These are phyloP conservation scores for Microcaecilia unicolor DNA, from an alignment of 2,797 vertebrate species.

Conservation along the genomic window DNA sequence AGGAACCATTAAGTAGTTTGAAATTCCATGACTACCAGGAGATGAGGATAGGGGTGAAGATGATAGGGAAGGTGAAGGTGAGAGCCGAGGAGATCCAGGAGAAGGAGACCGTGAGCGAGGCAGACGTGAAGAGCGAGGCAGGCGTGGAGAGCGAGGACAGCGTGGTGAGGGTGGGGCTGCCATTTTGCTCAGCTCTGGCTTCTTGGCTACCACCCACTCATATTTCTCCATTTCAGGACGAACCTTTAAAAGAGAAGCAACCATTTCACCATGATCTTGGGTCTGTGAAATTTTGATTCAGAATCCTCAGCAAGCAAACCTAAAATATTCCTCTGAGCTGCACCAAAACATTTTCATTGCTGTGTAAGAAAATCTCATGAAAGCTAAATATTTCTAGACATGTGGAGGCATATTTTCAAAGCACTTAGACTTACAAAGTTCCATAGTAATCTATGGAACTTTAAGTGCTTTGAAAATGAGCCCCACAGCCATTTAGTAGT, in stretches of 20 bases:
- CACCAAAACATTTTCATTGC: no score
- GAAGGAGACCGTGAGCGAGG: slow-evolving; percentile 25
- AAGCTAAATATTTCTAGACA: no score
- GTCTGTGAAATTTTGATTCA: no score
- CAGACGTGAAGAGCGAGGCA: slow-evolving; percentile 19
- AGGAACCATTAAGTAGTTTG: slow-evolving; percentile 41
- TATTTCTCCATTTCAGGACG: slow-evolving; percentile 66
- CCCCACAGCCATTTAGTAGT: no score
- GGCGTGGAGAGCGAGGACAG: slow-evolving; percentile 20
- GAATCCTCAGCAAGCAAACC: no score
- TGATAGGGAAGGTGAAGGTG: slow-evolving; percentile 22
- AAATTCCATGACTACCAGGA: background rate
- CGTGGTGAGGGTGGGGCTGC: slow-evolving; percentile 22
- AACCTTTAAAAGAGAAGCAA: slow-evolving; percentile 47
- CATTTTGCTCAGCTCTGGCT: slow-evolving; percentile 47
- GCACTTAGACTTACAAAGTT: no score
- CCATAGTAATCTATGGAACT: no score
- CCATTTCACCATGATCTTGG: no score
- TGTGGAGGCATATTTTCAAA: no score
- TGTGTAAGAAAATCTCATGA: no score
- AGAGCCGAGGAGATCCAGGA: background rate
- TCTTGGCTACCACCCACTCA: slow-evolving; percentile 67
- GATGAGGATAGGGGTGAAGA: background rate
- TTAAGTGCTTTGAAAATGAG: no score
- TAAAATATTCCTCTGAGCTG: no score